These are phyloP conservation scores for Oscheius sp. DNA, from an alignment of 1,140 invertebrate species.

Conservation along the genomic window DNA sequence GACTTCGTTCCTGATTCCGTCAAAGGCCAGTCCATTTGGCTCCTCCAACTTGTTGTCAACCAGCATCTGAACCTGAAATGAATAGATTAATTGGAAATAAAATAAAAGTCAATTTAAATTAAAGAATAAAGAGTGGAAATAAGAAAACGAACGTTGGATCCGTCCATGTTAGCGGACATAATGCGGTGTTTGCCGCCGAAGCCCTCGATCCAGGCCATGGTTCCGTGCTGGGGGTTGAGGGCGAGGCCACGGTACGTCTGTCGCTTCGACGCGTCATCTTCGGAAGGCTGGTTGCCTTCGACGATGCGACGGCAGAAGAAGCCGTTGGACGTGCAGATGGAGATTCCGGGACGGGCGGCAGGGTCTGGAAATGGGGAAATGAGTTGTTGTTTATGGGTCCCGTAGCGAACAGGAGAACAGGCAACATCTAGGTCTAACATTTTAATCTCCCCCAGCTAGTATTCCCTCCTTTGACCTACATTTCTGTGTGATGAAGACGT, in stretches of 20 bases:
- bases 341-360: constrained; percentile 16
- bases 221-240: constrained; percentile 15
- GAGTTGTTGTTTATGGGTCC: neutral
- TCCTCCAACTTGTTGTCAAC: constrained; percentile 31
- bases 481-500: constrained; percentile 29
- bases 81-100: too few relatives aligned
- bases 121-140: neutral
- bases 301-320: constrained; percentile 26
- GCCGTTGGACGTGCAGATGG: constrained; percentile 16
- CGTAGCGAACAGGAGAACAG: neutral
- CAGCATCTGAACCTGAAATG: constrained; percentile 22
- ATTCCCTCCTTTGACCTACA: neutral
- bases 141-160: constrained; percentile 8
- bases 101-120: too few relatives aligned
- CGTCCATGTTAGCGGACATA: constrained; percentile 30
- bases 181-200: constrained; percentile 1
- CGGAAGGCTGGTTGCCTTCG: neutral
- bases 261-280: neutral
- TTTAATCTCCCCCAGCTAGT: neutral
- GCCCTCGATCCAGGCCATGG: constrained; percentile 23
- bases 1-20: constrained; percentile 27
- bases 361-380: constrained; percentile 20
- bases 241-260: constrained; percentile 32
- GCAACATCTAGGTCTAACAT: neutral
- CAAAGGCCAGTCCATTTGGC: constrained; percentile 19